These are phyloP conservation scores for Meriones unguiculatus DNA, from an alignment of 2,113 vertebrate genomes.

Conservation along the genomic window DNA sequence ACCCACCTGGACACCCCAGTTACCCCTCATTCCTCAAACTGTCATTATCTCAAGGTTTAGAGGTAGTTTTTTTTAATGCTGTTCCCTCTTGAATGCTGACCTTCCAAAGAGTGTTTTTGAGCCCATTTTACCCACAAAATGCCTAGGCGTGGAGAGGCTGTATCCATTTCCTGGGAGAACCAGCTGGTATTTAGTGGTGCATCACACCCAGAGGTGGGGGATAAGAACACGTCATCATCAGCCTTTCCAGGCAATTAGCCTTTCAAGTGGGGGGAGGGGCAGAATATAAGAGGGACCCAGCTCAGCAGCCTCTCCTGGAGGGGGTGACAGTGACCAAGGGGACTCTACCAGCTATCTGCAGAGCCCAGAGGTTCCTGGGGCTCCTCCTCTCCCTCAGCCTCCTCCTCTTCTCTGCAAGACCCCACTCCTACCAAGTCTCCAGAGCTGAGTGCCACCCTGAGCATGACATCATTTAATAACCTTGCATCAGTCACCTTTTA, in stretches of 20 bases:
- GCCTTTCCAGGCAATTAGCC: background rate
- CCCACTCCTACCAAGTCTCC: background rate
- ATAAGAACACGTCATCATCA: fast-evolving
- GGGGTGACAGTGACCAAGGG: background rate
- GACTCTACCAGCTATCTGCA: background rate
- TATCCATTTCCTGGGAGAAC: background rate
- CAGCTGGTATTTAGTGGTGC: background rate
- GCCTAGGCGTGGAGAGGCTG: background rate
- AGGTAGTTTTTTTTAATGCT: background rate
- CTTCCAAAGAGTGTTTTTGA: background rate
- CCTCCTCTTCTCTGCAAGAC: background rate
- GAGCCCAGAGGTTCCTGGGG: background rate
- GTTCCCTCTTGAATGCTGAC: background rate
- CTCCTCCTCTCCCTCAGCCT: too few species aligned
- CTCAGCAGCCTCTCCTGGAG: background rate
- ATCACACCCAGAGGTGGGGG: too few species aligned
- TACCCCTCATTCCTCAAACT: background rate
- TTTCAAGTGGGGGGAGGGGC: background rate
- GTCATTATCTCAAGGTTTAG: too few species aligned
- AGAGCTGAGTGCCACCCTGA: background rate
- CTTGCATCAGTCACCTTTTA: background rate
- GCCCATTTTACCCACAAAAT: background rate
- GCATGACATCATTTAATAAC: background rate
- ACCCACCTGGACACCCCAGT: background rate
- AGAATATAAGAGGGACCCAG: background rate